These are phyloP conservation scores for Pemphredon lugubris DNA, from an alignment of 2,888 invertebrate species.

Conservation along the genomic window DNA sequence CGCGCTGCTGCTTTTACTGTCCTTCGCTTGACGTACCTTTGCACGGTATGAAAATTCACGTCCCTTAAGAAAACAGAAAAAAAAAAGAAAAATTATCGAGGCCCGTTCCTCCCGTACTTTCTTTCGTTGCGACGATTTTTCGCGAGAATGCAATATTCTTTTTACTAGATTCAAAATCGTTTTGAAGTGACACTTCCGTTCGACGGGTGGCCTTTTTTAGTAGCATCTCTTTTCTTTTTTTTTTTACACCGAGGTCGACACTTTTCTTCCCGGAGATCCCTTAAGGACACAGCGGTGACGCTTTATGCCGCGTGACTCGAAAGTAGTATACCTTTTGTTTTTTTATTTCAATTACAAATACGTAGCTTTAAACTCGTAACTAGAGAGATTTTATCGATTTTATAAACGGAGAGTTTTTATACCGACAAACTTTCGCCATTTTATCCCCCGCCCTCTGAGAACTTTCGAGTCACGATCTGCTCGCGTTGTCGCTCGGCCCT, in stretches of 20 bases:
- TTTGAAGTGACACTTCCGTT: slow-evolving; percentile 23
- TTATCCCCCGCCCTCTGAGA: not conserved
- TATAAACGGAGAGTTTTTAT: slow-evolving; percentile 7
- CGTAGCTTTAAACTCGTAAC: not conserved
- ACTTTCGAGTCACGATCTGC: slow-evolving; percentile 8
- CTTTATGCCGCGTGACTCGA: too few species aligned
- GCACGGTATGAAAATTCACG: slow-evolving; percentile 48
- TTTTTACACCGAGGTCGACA: slow-evolving; percentile 16
- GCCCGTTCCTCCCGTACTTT: slow-evolving; percentile 29
- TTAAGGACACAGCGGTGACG: too few species aligned
- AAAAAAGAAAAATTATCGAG: slow-evolving; percentile 14
- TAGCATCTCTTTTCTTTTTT: slow-evolving; percentile 5
- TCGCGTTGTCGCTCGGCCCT: not conserved
- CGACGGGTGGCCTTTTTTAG: slow-evolving; percentile 16
- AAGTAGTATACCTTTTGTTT: not conserved
- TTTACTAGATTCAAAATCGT: slow-evolving; percentile 17
- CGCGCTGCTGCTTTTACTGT: slow-evolving; percentile 66
- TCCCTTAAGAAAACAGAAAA: too few species aligned
- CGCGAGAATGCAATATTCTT: not conserved
- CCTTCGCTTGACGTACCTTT: slow-evolving; percentile 62
- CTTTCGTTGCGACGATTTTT: slow-evolving; percentile 22
- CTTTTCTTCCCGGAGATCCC: slow-evolving; percentile 25
- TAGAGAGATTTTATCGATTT: not conserved
- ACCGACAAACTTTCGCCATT: slow-evolving; percentile 1
- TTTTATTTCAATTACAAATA: too few species aligned